Evolutionary conservation across 1,140 invertebrate species (phyloP).

Genomic region (Heliconius hermathena): DNA sequence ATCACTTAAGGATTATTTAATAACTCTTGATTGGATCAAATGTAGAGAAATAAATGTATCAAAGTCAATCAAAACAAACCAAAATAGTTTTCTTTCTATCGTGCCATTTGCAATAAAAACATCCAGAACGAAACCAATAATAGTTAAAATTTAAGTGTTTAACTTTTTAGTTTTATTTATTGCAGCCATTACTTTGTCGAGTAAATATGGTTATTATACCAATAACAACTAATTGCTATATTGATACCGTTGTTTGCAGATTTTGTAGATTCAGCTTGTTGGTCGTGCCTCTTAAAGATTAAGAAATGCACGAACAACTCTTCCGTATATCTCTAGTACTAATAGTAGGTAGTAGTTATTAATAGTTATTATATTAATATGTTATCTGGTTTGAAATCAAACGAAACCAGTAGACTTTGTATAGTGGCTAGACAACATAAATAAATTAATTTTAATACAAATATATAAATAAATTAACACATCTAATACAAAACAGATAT

Average conservation of each 20-base stretch:
- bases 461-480: neutral
- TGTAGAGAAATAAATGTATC: neutral
- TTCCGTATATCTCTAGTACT: neutral
- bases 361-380: neutral
- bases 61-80: neutral
- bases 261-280: neutral
- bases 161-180: slow-evolving; percentile 40
- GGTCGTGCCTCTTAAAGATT: neutral
- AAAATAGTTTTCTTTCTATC: slow-evolving; percentile 5
- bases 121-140: slow-evolving; percentile 27
- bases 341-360: too few species aligned
- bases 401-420: neutral
- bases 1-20: neutral
- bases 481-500: neutral
- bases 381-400: neutral
- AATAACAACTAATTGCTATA: slow-evolving; percentile 27
- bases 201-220: slow-evolving; percentile 38
- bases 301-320: neutral
- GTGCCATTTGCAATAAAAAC: slow-evolving; percentile 30
- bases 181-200: slow-evolving; percentile 25
- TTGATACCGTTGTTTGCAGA: slow-evolving; percentile 21
- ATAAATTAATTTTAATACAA: neutral
- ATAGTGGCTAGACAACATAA: neutral
- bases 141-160: slow-evolving; percentile 36
- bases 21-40: slow-evolving; percentile 1